A percentile compares a stretch with the other conserved stretches of the same genome.
Conservation (phyloP, 2,797 vertebrate genomes). For the Simalia tracyae region DNA sequence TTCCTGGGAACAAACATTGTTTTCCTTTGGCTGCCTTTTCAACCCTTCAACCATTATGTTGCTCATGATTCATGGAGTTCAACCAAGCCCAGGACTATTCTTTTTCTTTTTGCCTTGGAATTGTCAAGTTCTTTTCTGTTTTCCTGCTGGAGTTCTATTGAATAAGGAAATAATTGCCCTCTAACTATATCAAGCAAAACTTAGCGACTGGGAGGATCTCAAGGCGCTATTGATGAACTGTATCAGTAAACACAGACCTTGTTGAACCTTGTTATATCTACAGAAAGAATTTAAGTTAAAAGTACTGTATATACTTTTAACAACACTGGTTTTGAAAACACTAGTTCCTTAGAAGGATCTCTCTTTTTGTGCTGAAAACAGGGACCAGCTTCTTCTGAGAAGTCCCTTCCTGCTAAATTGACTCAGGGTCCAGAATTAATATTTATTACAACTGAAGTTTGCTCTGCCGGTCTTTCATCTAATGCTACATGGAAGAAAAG, state of each 20-base stretch:
- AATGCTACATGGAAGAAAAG: not conserved
- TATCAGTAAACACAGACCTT: not conserved
- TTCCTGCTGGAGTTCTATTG: not conserved
- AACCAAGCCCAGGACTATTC: not conserved
- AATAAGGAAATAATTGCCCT: constrained; percentile 7
- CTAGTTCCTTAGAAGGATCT: not conserved
- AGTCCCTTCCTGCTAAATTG: not conserved
- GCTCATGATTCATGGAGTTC: not conserved
- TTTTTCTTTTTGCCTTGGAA: not conserved
- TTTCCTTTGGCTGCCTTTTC: not conserved
- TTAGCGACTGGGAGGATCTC: not conserved
- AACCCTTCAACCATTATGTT: not conserved
- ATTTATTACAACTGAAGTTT: constrained; percentile 7
- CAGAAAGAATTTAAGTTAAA: not conserved
- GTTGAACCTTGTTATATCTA: not conserved
- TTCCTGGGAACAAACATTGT: not conserved
- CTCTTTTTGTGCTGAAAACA: not conserved
- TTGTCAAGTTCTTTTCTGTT: not conserved
- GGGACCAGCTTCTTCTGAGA: not conserved
- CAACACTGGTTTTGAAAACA: not conserved
- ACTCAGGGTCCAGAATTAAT: not conserved
- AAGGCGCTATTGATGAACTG: not conserved
- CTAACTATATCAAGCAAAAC: not conserved
- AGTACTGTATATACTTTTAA: not conserved
- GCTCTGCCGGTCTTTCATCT: constrained; percentile 3